phyloP scores from a whole-genome alignment of 1,140 invertebrate genomes.

The Pseudomyrmex gracilis region DNA sequence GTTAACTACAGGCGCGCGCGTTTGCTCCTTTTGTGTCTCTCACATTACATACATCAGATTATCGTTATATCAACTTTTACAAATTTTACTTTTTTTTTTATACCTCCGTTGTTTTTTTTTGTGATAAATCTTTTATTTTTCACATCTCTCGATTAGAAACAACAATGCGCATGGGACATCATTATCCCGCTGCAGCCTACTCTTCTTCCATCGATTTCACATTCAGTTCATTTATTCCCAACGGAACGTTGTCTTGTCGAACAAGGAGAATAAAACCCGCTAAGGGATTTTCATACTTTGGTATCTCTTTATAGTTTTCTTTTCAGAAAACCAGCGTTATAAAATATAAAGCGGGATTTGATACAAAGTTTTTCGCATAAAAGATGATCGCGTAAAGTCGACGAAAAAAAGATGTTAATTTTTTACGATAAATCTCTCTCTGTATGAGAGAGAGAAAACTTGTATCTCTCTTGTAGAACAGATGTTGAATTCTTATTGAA shows the following conservation, averaged over 20 bases:
- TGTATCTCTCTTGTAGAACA: not conserved
- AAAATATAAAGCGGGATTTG: not conserved
- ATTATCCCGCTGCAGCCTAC: not conserved
- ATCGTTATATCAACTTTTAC: too few species aligned
- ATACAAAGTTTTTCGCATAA: not conserved
- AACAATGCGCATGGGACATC: not conserved
- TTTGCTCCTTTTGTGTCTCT: not conserved
- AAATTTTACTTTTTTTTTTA: not conserved
- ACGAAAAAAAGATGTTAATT: not conserved
- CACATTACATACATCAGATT: not conserved
- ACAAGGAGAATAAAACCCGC: not conserved
- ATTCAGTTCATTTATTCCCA: slow-evolving; percentile 5
- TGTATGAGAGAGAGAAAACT: not conserved
- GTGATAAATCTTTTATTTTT: not conserved
- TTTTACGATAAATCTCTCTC: too few species aligned
- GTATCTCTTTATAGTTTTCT: not conserved
- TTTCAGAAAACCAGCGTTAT: not conserved
- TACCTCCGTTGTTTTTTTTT: not conserved
- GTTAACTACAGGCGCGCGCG: not conserved
- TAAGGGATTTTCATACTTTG: not conserved
- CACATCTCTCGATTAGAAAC: not conserved
- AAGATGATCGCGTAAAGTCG: not conserved
- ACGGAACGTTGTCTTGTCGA: not conserved
- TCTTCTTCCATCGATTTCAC: not conserved
- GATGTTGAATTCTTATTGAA: not conserved